Conservation (phyloP, 1,140 invertebrate species). For the Mamestra configurata region DNA sequence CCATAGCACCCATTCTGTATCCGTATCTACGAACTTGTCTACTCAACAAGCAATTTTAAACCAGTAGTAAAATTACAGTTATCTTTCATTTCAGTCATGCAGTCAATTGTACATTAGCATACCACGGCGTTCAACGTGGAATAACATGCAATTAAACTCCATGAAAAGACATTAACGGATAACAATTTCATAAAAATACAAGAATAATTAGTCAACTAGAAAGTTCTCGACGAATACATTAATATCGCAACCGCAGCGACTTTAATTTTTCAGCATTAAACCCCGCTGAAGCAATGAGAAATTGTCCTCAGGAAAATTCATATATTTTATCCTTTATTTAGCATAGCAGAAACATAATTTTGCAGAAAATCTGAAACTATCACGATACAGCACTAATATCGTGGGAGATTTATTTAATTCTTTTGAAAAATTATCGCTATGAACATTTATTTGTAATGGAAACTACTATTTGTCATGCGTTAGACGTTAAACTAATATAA, state of each 20-base stretch:
- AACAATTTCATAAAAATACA: background rate
- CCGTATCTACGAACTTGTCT: too few species aligned
- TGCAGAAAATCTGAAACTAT: constrained; percentile 30
- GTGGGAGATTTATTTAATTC: constrained; percentile 5
- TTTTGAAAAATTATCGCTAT: constrained; percentile 14
- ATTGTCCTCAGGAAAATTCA: constrained; percentile 25
- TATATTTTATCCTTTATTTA: constrained; percentile 40
- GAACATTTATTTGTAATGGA: background rate
- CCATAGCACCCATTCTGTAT: too few species aligned
- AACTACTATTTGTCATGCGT: background rate
- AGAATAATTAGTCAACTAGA: constrained; percentile 17
- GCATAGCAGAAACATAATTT: constrained; percentile 33
- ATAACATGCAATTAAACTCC: background rate
- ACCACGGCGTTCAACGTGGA: too few species aligned
- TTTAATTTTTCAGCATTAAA: constrained; percentile 60
- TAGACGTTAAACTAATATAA: background rate
- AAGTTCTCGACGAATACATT: constrained; percentile 46
- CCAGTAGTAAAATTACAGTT: too few species aligned
- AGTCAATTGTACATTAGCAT: too few species aligned
- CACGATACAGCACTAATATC: constrained; percentile 17
- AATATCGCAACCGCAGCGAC: constrained; percentile 49
- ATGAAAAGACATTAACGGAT: background rate
- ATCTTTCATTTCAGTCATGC: too few species aligned
- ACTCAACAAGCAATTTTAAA: too few species aligned
- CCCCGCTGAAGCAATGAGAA: constrained; percentile 41